Conservation (phyloP, 1,140 invertebrate genomes). For the Drosophila kepulauana region DNA sequence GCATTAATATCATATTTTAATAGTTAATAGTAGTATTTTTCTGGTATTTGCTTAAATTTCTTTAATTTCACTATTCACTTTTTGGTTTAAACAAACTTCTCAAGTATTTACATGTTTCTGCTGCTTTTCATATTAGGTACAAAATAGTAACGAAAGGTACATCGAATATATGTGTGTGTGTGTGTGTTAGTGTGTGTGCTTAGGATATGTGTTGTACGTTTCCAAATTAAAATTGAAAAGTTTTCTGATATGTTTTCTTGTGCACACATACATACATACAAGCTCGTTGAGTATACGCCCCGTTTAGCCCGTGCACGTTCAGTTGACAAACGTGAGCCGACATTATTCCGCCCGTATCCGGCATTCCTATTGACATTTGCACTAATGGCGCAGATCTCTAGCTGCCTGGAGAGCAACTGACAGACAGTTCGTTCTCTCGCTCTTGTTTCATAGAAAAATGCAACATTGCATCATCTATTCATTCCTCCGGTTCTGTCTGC, state of each 20-base stretch:
- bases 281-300: slow-evolving; percentile 10
- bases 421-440: neutral
- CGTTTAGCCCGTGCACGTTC: neutral
- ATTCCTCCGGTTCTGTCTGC: slow-evolving; percentile 11
- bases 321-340: slow-evolving; percentile 36
- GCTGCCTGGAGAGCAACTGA: neutral
- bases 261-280: slow-evolving; percentile 1
- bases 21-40: slow-evolving; percentile 12
- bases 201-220: slow-evolving; percentile 30
- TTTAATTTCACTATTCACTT: slow-evolving; percentile 6
- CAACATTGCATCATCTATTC: slow-evolving; percentile 41
- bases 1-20: slow-evolving; percentile 11
- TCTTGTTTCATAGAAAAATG: slow-evolving; percentile 36
- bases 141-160: slow-evolving; percentile 58
- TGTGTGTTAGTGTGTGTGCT: slow-evolving; percentile 43
- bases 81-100: slow-evolving; percentile 26
- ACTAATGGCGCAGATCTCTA: slow-evolving; percentile 50
- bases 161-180: slow-evolving; percentile 24
- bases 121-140: slow-evolving; percentile 46
- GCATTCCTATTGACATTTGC: slow-evolving; percentile 54
- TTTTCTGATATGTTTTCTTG: slow-evolving; percentile 64
- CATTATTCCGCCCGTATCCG: slow-evolving; percentile 34
- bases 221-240: slow-evolving; percentile 51
- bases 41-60: neutral
- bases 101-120: slow-evolving; percentile 28